phyloP scores from a whole-genome alignment of 2,113 vertebrate genomes.

The Struthio camelus region DNA sequence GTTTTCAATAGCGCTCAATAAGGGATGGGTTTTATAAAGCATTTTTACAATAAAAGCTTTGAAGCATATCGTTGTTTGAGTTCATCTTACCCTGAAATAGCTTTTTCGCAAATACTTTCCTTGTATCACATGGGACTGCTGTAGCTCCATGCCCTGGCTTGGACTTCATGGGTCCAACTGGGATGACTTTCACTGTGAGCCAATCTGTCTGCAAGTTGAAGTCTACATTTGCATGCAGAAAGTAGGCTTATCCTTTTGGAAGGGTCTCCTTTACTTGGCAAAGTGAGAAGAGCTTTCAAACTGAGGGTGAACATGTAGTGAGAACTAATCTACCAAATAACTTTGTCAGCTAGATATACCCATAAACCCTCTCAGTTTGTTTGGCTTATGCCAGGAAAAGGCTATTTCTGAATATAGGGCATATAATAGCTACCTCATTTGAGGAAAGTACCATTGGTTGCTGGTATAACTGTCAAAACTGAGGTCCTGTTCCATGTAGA shows the following conservation, averaged over 20 bases:
- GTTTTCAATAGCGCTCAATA: slow-evolving; percentile 66
- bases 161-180: not conserved
- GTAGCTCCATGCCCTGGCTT: not conserved
- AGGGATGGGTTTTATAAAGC: slow-evolving; percentile 40
- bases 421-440: not conserved
- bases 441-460: not conserved
- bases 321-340: not conserved
- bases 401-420: not conserved
- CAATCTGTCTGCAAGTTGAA: not conserved
- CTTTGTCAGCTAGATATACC: not conserved
- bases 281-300: not conserved
- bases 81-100: slow-evolving; percentile 43
- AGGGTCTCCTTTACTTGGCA: not conserved
- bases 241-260: not conserved
- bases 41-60: slow-evolving; percentile 47
- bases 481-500: not conserved
- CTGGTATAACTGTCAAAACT: not conserved
- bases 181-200: not conserved
- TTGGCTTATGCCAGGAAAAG: not conserved
- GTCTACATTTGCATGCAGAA: not conserved
- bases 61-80: slow-evolving; percentile 6
- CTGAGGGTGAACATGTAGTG: not conserved
- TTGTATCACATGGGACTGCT: not conserved
- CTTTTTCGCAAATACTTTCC: not conserved
- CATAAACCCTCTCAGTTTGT: not conserved